A percentile compares a stretch with the other conserved stretches of the same genome.
These are phyloP conservation scores for Ranitomeya variabilis DNA, from an alignment of 2,113 vertebrate genomes.

Conservation along the genomic window DNA sequence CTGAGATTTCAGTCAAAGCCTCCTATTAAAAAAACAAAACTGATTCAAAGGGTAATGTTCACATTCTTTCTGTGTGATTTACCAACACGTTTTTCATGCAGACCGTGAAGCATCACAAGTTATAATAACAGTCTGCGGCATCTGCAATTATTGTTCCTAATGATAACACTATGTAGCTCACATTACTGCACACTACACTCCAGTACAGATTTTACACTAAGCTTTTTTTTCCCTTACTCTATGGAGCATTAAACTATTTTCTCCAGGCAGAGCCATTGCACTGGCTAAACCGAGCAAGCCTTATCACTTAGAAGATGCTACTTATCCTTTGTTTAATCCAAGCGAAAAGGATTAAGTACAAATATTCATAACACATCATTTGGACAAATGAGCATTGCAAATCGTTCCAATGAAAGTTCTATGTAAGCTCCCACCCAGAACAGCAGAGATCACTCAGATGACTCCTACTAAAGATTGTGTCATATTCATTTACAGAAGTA, in stretches of 20 bases:
- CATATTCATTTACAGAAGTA: not conserved
- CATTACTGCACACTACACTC: constrained; percentile 58
- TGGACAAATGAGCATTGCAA: constrained; percentile 71
- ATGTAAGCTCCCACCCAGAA: constrained; percentile 9
- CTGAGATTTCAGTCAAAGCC: constrained; percentile 48
- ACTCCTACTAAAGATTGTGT: not conserved
- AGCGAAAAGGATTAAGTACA: constrained; percentile 72
- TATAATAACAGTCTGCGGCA: constrained; percentile 60
- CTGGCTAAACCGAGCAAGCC: constrained; percentile 68
- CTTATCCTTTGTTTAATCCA: constrained; percentile 74
- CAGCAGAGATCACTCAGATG: not conserved
- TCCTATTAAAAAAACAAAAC: constrained; percentile 51
- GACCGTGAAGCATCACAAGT: constrained; percentile 57
- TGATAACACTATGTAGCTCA: constrained; percentile 60
- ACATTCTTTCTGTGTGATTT: constrained; percentile 58
- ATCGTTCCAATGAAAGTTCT: constrained; percentile 58
- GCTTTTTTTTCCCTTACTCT: constrained; percentile 54
- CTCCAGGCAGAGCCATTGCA: constrained; percentile 50
- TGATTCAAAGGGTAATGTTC: constrained; percentile 56
- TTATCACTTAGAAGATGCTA: constrained; percentile 71
- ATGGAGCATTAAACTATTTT: constrained; percentile 46
- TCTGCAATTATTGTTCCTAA: constrained; percentile 61
- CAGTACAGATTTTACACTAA: constrained; percentile 58
- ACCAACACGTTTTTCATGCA: constrained; percentile 56
- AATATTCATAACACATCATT: constrained; percentile 76